phyloP scores from a whole-genome alignment of 2,888 invertebrate genomes.

The Metellina segmentata region DNA sequence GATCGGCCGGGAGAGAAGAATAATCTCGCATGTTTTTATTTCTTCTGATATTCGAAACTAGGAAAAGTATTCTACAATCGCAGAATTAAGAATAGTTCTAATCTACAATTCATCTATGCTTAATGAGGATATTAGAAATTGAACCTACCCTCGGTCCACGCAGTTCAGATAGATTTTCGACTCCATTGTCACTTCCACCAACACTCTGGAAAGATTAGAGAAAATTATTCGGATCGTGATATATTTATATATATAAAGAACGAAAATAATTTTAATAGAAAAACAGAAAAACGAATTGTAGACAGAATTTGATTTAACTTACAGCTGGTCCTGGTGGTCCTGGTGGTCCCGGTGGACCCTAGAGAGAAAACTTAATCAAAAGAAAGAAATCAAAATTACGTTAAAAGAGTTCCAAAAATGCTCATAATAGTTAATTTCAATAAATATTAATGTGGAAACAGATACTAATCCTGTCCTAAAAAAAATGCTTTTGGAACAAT shows the following conservation, averaged over 20 bases:
- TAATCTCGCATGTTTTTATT: no score
- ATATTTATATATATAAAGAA: no score
- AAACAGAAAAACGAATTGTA: neutral
- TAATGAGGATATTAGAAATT: no score
- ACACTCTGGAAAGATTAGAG: constrained; percentile 8
- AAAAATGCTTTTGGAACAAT: no score
- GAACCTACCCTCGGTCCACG: constrained; percentile 68
- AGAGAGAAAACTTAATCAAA: neutral
- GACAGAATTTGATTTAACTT: neutral
- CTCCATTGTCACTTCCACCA: constrained; percentile 29
- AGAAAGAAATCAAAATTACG: neutral
- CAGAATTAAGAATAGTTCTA: no score
- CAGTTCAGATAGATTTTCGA: constrained; percentile 59
- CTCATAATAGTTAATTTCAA: no score
- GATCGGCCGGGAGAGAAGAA: no score
- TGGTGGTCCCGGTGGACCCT: constrained; percentile 83
- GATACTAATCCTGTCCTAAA: no score
- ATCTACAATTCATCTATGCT: no score
- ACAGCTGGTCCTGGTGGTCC: constrained; percentile 83
- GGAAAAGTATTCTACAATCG: no score
- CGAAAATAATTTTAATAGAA: neutral
- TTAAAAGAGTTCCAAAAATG: neutral
- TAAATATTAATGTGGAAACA: no score
- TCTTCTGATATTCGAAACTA: no score
- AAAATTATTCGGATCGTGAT: neutral